A percentile compares a stretch with the other conserved stretches of the same genome.
These are phyloP conservation scores for Drosophila longiperda DNA, from an alignment of 2,888 invertebrate species.

Conservation along the genomic window DNA sequence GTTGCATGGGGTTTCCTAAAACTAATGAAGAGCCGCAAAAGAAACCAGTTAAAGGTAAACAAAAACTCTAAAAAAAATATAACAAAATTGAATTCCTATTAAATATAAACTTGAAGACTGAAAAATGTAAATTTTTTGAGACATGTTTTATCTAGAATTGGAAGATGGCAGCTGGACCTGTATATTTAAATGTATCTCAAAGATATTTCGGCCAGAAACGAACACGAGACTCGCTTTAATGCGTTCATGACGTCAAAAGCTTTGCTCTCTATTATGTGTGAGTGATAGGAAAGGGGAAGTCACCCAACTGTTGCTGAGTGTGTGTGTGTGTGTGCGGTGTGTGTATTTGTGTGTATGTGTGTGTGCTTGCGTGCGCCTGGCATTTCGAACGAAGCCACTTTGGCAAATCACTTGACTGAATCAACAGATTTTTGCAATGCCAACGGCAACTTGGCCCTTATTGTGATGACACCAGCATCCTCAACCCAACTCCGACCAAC, in stretches of 20 bases:
- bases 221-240: conserved; percentile 22
- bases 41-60: neutral
- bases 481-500: conserved; percentile 14
- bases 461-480: conserved; percentile 57
- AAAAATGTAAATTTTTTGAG: conserved; percentile 30
- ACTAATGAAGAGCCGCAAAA: neutral
- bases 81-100: conserved; percentile 8
- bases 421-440: conserved; percentile 79
- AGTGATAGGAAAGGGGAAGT: conserved; percentile 3
- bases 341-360: conserved; percentile 25
- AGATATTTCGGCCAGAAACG: conserved; percentile 17
- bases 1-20: conserved; percentile 40
- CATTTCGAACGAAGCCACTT: conserved; percentile 82
- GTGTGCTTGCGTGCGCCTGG: conserved; percentile 59
- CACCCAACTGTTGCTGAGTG: conserved; percentile 77
- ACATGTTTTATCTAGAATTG: conserved; percentile 30
- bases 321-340: conserved; percentile 6
- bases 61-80: conserved; percentile 8
- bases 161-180: conserved; percentile 18
- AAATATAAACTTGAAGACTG: neutral
- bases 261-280: conserved; percentile 23
- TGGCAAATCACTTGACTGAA: conserved; percentile 81
- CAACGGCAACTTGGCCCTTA: conserved; percentile 53
- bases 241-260: conserved; percentile 52
- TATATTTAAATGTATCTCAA: conserved; percentile 18